phyloP scores from a whole-genome alignment of 2,113 vertebrate genomes.

The Hippolais icterina region DNA sequence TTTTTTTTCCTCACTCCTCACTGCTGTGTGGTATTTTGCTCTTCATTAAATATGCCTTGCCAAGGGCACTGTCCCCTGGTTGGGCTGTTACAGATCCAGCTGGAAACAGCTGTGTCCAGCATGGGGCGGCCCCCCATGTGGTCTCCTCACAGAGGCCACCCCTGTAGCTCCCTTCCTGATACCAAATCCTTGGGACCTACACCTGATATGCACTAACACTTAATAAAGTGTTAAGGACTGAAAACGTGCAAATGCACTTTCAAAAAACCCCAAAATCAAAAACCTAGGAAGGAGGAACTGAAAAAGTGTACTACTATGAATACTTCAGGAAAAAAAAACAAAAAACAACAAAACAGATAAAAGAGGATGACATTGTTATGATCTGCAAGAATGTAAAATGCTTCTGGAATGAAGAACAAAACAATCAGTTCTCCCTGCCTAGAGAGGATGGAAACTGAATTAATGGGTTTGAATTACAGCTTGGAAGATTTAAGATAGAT shows the following conservation, averaged over 20 bases:
- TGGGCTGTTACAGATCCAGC: neutral
- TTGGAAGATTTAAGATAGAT: neutral
- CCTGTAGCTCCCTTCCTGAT: neutral
- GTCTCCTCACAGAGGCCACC: neutral
- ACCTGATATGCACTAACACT: neutral
- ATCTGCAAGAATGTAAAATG: neutral
- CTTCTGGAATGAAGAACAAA: neutral
- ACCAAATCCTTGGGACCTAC: neutral
- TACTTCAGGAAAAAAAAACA: neutral
- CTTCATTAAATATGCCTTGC: neutral
- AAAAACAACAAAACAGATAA: neutral
- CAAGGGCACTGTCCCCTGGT: neutral
- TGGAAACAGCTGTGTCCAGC: neutral
- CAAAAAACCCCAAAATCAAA: rapidly evolving
- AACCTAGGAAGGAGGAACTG: neutral
- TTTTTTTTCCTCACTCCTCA: no score
- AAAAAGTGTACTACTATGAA: neutral
- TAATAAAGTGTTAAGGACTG: neutral
- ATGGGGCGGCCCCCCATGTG: rapidly evolving
- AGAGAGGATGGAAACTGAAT: neutral
- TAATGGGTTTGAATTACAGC: neutral
- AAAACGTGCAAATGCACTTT: neutral
- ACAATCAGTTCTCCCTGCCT: neutral
- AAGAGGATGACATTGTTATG: neutral
- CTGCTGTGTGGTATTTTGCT: neutral